phyloP scores from a whole-genome alignment of 2,113 vertebrate genomes.

The Calidris pugnax region DNA sequence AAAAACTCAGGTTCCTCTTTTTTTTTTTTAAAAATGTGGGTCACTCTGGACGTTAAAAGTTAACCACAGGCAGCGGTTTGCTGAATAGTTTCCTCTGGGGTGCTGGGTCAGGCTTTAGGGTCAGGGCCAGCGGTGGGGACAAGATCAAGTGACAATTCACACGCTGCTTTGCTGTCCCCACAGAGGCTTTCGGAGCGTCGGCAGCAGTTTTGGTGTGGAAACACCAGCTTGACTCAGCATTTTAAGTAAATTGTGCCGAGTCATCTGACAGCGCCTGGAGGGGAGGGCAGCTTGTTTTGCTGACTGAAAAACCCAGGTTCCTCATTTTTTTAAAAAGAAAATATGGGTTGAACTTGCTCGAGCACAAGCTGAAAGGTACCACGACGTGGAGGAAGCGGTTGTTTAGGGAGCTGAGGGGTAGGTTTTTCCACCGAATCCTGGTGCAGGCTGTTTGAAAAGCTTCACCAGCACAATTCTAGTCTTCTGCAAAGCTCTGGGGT shows the following conservation, averaged over 20 bases:
- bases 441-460: not conserved
- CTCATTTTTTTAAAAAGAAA: not conserved
- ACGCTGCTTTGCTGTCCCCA: not conserved
- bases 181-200: not conserved
- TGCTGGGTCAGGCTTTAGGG: not conserved
- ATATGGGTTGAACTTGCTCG: not conserved
- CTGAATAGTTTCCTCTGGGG: not conserved
- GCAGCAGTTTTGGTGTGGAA: not conserved
- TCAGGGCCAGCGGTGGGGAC: not conserved
- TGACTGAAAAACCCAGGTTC: not conserved
- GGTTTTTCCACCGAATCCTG: not conserved
- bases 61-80: rapidly evolving
- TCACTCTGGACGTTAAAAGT: too few relatives aligned
- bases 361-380: too few relatives aligned
- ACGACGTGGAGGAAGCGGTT: rapidly evolving
- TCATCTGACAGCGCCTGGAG: not conserved
- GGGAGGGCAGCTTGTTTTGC: not conserved
- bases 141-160: not conserved
- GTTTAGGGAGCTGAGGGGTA: not conserved
- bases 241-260: not conserved
- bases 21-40: too few relatives aligned
- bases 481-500: not conserved
- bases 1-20: not conserved
- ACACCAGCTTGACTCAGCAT: not conserved
- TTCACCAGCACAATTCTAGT: rapidly evolving